Evolutionary conservation across 2,113 vertebrate species (phyloP).

Genomic region (Malurus cyaneus): DNA sequence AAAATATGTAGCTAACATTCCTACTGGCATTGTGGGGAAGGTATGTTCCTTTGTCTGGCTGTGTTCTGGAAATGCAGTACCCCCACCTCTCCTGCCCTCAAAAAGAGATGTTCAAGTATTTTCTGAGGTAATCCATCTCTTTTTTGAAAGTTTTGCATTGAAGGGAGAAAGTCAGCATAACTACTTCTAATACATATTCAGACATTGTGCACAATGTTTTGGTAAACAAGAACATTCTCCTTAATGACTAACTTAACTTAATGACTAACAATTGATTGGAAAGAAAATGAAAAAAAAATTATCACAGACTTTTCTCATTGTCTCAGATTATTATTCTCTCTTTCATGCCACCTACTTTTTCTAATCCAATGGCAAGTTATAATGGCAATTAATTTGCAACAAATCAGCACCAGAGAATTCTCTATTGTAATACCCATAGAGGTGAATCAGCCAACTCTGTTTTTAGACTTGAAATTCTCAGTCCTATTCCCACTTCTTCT

Average conservation of each 20-base stretch:
- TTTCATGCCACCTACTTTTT: not conserved
- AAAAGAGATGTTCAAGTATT: not conserved
- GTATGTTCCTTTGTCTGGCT: not conserved
- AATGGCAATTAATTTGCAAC: not conserved
- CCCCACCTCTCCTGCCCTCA: fast-evolving
- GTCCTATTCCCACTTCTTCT: not conserved
- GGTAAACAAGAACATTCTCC: not conserved
- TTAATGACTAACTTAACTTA: too few relatives aligned
- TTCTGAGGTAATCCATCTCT: not conserved
- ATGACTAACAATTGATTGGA: not conserved
- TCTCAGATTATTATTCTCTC: not conserved
- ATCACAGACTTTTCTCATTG: not conserved
- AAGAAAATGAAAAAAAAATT: not conserved
- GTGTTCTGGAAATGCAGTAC: not conserved
- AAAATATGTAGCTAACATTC: not conserved
- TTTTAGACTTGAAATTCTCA: not conserved
- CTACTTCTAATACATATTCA: not conserved
- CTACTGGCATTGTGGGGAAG: not conserved
- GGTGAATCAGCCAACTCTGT: not conserved
- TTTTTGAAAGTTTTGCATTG: fast-evolving
- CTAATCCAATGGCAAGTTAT: not conserved
- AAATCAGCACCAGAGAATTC: not conserved
- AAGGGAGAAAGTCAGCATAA: not conserved
- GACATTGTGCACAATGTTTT: not conserved
- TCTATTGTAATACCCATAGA: not conserved